Base-by-base conservation (phyloP, 2,888 invertebrate species). In the Lepas anatifera region DNA sequence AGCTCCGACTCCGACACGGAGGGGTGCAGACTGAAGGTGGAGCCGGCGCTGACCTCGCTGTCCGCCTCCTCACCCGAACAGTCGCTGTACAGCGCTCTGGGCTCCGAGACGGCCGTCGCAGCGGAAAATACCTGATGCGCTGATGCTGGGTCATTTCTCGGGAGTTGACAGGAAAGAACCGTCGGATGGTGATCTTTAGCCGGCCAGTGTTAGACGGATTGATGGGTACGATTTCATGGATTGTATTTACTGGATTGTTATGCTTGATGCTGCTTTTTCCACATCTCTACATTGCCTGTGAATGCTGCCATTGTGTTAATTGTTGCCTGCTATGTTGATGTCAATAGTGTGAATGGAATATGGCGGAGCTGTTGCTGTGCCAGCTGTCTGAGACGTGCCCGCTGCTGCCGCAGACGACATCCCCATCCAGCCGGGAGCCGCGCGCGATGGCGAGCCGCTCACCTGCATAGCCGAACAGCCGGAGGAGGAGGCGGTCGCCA, bases 361-460 rank as follows among this genome's bases (percentile, higher is more conserved):
- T n/a, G n/a, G n/a, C n/a, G n/a, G n/a, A n/a, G n/a, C n/a, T n/a
- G n/a, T n/a, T n/a, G n/a, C n/a, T n/a, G 41, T 10, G 41, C 39
- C 39, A 13, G 41, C 3, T 3, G 4, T 16, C 41, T 41, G 41
- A 13, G 4, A 41, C 41, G 41, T 22, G 22, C 2, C 58, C 18
- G 29, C 16, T n/a, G n/a, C 27, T 35, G 41, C 73, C 84, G 70
- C 83, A 91, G 92, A 92, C 83, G 92, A 92, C 81, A 92, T 92
- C 81, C 92, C 92, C 67, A 92, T 92, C 77, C 91, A 91, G 83
- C 85, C 68, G 18, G 41, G 85, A 70, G 81, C 83, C 16, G 75
- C 74, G 46, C 76, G 76, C 35, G 80, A 81, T 8, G 87, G 87
- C 27, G 69, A 71, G 27, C 35, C 41, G 11, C 69, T 72, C 66